These are phyloP conservation scores for Schizothorax lantsangensis DNA, from an alignment of 2,797 vertebrate genomes.

Conservation along the genomic window DNA sequence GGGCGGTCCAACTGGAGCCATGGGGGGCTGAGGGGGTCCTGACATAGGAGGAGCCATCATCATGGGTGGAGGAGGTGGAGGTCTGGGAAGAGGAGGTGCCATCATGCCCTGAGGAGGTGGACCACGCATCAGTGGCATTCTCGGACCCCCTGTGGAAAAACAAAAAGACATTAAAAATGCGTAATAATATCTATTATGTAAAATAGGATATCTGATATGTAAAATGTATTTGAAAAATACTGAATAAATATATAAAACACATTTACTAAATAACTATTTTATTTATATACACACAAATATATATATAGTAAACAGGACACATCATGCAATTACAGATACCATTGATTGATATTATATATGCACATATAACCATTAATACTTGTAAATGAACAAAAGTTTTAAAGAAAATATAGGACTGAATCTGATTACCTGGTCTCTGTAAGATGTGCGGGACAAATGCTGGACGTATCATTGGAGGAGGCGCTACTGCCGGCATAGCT, in stretches of 20 bases:
- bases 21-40: slow-evolving; percentile 72
- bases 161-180: no score
- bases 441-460: slow-evolving; percentile 92
- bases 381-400: background rate
- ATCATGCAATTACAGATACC: no score
- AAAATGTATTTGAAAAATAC: background rate
- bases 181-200: background rate
- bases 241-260: background rate
- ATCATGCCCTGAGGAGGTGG: slow-evolving; percentile 83
- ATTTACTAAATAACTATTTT: no score
- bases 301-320: no score
- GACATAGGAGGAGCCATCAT: slow-evolving; percentile 85
- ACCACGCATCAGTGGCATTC: slow-evolving; percentile 83
- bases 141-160: slow-evolving; percentile 72
- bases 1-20: slow-evolving; percentile 66
- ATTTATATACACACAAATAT: no score
- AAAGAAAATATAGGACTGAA: background rate
- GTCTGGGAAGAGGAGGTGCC: slow-evolving; percentile 85
- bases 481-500: slow-evolving; percentile 80
- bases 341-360: no score
- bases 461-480: slow-evolving; percentile 86
- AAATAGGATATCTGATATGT: background rate
- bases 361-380: background rate
- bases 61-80: slow-evolving; percentile 89
- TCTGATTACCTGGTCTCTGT: slow-evolving; percentile 83